Evolutionary conservation across 2,797 vertebrate species (phyloP), one percentile per base, ranked within the genome.

Genomic region (Cephalopachus bancanus): DNA sequence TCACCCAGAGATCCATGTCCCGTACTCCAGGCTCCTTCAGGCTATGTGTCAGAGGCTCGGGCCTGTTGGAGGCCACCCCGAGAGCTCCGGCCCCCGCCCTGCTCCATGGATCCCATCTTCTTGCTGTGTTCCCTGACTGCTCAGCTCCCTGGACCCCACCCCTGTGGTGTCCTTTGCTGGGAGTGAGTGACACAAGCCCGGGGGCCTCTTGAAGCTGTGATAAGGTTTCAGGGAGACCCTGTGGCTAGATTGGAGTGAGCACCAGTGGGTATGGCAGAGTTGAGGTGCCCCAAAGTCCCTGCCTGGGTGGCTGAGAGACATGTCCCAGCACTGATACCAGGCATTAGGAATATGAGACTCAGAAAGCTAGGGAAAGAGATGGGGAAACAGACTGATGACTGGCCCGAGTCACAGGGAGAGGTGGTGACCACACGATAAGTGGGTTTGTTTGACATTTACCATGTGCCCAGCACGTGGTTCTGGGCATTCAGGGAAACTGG

Each of bases 41-140:
- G 49, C 12, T 0, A 0, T 28, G 12, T 15, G 69, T 44, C 6
- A 62, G n/a, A 71, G 51, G 20, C n/a, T 30, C 8, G 24, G 3
- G 49, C 71, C 10, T 5, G 10, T 9, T 16, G 55, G 89, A 69
- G 62, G 49, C n/a, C 37, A 1, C 9, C 6, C 16, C 24, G 76
- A 33, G 30, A 49, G 10, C 10, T 57, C 28, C 51, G 24, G 37
- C 3, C 37, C 71, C 33, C 24, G 22, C 1, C 1, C n/a, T 2
- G 4, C 49, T 95, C 8, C 16, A 9, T 11, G 85, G 6, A 11
- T 75, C 71, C 64, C 59, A n/a, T 30, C 62, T 37, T 37, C 8
- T 4, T 2, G 2, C 44, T 57, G 55, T 55, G 64, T 5, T 6
- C 5, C 16, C 33, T 60, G 28, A 10, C 33, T 19, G 6, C 51